Base-by-base conservation (phyloP, 2,888 invertebrate species). In the Phytoseiulus persimilis region DNA sequence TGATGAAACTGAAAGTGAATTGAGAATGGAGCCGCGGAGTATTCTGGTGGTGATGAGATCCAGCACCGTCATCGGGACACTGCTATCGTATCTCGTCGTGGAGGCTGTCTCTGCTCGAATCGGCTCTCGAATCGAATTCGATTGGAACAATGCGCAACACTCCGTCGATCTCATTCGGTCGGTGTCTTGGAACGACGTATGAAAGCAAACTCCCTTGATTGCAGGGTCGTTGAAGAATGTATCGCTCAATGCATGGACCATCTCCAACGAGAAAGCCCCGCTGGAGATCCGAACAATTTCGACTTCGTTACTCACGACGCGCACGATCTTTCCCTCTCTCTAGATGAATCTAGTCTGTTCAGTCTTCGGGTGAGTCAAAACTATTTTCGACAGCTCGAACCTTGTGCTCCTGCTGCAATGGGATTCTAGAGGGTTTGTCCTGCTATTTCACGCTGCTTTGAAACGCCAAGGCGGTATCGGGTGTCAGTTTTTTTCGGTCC, bases 251-350 rank as follows among this genome's bases (percentile, higher is more conserved):
- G 87, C 23, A 33, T 87, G n/a, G 87, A 87, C 39, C 87, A 87
- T 23, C 87, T 87, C 6, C 87, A 87, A 23, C 87, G 87, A 28
- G 87, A 87, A 23, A 87, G 87, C 31, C 87, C 87, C 45, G 32
- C 87, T 0, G 87, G 87, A 33, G 87, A 87, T 14, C 87, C 87
- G 87, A 87, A 87, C 87, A 87, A 45, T 45, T 87, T 87, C 31
- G 87, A 87, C 87, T 87, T 87, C 23, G 87, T 87, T n/a, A 31
- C 87, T n/a, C 87, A 87, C 87, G 87, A 87, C 45, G 87, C 45
- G 87, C 32, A 33, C 87, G 87, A 87, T 32, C 87, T 87, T 87
- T 87, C 87, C 0, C 32, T 87, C 6, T 87, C 87, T n/a, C 39
- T 87, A 14, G 87, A 87, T 87, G 87, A 87, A 87, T 33, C 87